Evolutionary conservation across 2,888 invertebrate genomes (phyloP).

Genomic region (Aphidoletes aphidimyza): DNA sequence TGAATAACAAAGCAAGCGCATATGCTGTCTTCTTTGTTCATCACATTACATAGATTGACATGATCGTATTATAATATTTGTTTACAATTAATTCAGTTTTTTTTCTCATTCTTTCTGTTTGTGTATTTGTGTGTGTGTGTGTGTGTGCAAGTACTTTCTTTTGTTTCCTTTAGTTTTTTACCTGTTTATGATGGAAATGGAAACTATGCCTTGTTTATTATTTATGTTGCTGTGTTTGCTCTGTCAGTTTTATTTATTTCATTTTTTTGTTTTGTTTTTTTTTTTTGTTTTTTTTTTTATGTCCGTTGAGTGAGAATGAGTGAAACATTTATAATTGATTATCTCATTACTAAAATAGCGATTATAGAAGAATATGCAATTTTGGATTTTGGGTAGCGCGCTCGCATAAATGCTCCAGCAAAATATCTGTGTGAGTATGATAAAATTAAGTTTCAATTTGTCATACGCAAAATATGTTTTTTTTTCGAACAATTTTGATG

Average conservation of each 20-base stretch:
- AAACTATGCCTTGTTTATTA: too few relatives aligned
- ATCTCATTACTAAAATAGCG: background rate
- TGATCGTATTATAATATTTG: background rate
- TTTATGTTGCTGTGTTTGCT: too few relatives aligned
- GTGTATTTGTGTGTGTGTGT: background rate
- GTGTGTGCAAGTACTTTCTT: background rate
- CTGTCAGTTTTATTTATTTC: too few relatives aligned
- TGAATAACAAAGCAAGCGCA: background rate
- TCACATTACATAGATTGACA: slow-evolving; percentile 18
- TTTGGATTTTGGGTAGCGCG: background rate
- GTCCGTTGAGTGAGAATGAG: too few relatives aligned
- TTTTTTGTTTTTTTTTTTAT: too few relatives aligned
- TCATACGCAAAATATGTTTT: too few relatives aligned
- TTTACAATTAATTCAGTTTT: background rate
- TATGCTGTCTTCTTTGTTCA: background rate
- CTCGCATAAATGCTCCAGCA: background rate
- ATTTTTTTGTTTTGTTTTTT: too few relatives aligned
- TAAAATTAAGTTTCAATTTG: too few relatives aligned
- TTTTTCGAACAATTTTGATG: too few relatives aligned
- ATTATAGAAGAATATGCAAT: background rate
- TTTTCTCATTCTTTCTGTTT: background rate
- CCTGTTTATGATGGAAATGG: too few relatives aligned
- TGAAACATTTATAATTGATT: background rate
- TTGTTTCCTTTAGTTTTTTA: too few relatives aligned
- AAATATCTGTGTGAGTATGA: too few relatives aligned